These are phyloP conservation scores for Amphilophus citrinellus DNA, from an alignment of 2,113 vertebrate genomes.

Conservation along the genomic window DNA sequence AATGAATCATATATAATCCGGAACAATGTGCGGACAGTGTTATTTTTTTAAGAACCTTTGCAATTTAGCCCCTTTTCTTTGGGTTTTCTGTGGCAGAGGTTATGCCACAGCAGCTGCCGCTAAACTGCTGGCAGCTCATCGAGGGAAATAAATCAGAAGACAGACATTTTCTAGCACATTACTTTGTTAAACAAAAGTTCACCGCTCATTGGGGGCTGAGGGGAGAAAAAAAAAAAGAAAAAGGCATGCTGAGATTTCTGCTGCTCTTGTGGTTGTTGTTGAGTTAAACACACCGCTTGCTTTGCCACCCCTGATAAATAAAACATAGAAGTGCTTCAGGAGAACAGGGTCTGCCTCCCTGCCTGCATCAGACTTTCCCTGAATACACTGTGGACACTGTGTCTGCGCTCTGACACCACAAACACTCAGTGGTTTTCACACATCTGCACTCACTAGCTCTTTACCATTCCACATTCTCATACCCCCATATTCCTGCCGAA, in stretches of 20 bases:
- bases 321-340: constrained; percentile 72
- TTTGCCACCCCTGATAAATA: constrained; percentile 74
- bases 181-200: constrained; percentile 55
- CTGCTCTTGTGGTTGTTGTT: constrained; percentile 64
- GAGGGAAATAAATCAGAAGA: constrained; percentile 53
- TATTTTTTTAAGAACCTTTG: background rate
- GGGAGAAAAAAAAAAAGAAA: background rate
- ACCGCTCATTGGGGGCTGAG: background rate
- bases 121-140: constrained; percentile 49
- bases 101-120: constrained; percentile 13
- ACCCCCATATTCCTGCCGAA: background rate
- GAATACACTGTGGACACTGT: constrained; percentile 55
- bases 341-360: constrained; percentile 44
- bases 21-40: background rate
- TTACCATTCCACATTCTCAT: background rate
- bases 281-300: constrained; percentile 75
- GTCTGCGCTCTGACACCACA: constrained; percentile 44
- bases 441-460: background rate
- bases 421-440: constrained; percentile 25
- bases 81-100: constrained; percentile 27
- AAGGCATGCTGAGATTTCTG: constrained; percentile 58
- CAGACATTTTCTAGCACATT: constrained; percentile 49
- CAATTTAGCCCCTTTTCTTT: background rate
- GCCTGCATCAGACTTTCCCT: constrained; percentile 44
- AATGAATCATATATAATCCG: constrained; percentile 32